A percentile compares a stretch with the other conserved stretches of the same genome.
These are phyloP conservation scores for Forficula auricularia DNA, from an alignment of 1,140 invertebrate genomes.

Conservation along the genomic window DNA sequence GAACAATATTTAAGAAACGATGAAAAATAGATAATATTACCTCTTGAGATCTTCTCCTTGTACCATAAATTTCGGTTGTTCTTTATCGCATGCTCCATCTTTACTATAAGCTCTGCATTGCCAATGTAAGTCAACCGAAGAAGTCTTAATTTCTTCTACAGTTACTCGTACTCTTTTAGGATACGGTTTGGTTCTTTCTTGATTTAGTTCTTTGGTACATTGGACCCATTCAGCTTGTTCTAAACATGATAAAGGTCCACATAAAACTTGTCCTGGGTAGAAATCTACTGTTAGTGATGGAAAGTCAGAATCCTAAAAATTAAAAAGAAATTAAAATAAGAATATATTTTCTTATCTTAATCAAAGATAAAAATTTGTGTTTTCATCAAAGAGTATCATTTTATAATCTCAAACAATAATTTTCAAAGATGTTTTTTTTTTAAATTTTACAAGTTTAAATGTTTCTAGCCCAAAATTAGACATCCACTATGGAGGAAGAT, in stretches of 20 bases:
- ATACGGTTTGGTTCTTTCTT: slow-evolving; percentile 37
- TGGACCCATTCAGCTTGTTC: slow-evolving; percentile 60
- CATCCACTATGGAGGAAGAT: too few relatives aligned
- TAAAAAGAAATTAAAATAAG: slow-evolving; percentile 13
- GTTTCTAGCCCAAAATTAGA: too few relatives aligned
- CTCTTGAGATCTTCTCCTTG: slow-evolving; percentile 55
- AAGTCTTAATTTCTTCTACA: slow-evolving; percentile 42
- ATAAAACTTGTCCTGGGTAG: slow-evolving; percentile 59
- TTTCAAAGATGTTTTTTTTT: too few relatives aligned
- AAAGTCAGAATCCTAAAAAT: slow-evolving; percentile 35
- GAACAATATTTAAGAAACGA: too few relatives aligned
- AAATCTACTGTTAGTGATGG: slow-evolving; percentile 37
- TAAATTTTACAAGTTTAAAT: too few relatives aligned
- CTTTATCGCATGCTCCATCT: slow-evolving; percentile 35
- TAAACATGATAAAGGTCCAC: slow-evolving; percentile 46
- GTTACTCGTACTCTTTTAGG: slow-evolving; percentile 32
- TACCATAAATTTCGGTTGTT: slow-evolving; percentile 49
- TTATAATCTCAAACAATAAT: too few relatives aligned
- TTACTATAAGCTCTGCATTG: slow-evolving; percentile 57
- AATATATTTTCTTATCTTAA: too few relatives aligned
- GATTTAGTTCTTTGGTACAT: slow-evolving; percentile 54
- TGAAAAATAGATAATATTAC: too few relatives aligned
- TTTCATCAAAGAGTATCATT: too few relatives aligned
- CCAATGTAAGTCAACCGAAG: slow-evolving; percentile 58
- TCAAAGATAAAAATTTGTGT: too few relatives aligned